Evolutionary conservation across 1,140 invertebrate genomes (phyloP).

Genomic region (Eufriesea mexicana): DNA sequence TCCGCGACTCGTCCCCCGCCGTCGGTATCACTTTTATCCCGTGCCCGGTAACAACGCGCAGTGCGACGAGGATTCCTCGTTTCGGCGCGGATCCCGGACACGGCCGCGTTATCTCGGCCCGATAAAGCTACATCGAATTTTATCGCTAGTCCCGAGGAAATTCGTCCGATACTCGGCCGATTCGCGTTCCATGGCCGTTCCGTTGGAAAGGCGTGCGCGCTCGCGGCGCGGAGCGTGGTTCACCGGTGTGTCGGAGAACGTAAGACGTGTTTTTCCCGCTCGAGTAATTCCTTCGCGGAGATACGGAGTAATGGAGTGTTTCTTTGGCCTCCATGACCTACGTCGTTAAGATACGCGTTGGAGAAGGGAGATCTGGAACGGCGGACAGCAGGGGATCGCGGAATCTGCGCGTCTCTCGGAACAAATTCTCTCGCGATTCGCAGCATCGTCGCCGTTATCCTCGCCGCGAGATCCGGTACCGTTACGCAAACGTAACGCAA

Average conservation of each 20-base stretch:
- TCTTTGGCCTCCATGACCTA: conserved; percentile 67
- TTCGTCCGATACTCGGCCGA: background rate
- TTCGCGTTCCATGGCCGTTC: background rate
- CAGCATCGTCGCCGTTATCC: background rate
- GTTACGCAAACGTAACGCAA: background rate
- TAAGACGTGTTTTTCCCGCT: conserved; percentile 53
- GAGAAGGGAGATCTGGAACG: conserved; percentile 2
- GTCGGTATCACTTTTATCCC: too few relatives aligned
- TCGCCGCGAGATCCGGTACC: background rate
- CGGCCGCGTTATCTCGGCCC: background rate
- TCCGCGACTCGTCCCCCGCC: background rate
- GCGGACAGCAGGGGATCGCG: conserved; percentile 21
- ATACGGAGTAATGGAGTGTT: conserved; percentile 65
- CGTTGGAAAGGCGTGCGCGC: background rate
- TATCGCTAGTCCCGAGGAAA: conserved; percentile 5
- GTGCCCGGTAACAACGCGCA: background rate
- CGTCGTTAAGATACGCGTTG: conserved; percentile 67
- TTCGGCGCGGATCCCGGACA: background rate
- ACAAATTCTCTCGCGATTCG: background rate
- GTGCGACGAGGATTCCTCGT: conserved; percentile 15
- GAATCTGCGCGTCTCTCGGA: conserved; percentile 31
- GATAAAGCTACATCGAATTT: conserved; percentile 36
- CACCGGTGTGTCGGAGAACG: conserved; percentile 36
- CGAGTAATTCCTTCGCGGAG: conserved; percentile 63
- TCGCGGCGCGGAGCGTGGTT: conserved; percentile 20